These are phyloP conservation scores for Petrocephalus sullivani DNA, from an alignment of 2,797 vertebrate species.

Conservation along the genomic window DNA sequence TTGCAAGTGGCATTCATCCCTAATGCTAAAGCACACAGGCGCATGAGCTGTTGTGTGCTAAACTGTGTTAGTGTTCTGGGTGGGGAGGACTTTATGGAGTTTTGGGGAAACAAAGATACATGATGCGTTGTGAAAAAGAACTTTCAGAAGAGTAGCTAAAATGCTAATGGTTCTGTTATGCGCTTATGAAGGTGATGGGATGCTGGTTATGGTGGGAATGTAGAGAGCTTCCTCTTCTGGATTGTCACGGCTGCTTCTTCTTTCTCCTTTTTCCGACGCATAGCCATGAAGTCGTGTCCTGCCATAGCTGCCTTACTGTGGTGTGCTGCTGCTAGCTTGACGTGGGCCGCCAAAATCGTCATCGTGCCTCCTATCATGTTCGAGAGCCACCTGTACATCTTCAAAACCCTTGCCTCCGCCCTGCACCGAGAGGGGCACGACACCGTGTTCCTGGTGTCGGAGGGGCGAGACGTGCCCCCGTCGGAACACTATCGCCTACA, in stretches of 20 bases:
- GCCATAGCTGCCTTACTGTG: constrained; percentile 67
- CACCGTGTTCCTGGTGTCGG: constrained; percentile 86
- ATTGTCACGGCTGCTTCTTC: neutral
- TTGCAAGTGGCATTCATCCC: neutral
- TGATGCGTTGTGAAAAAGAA: neutral
- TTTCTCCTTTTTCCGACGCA: constrained; percentile 32
- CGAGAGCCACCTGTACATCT: constrained; percentile 98
- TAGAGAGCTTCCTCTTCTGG: neutral
- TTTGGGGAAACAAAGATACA: neutral
- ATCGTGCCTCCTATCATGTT: constrained; percentile 98
- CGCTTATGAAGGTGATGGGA: neutral
- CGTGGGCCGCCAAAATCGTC: constrained; percentile 85
- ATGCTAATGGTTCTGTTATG: neutral
- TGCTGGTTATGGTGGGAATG: neutral
- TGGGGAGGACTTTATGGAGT: neutral
- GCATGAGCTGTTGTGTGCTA: neutral
- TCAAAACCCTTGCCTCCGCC: constrained; percentile 88
- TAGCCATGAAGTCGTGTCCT: constrained; percentile 84
- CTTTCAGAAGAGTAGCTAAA: neutral
- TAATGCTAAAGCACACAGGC: neutral
- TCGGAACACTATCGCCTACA: constrained; percentile 84
- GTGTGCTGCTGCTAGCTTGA: constrained; percentile 63
- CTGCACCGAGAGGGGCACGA: constrained; percentile 85
- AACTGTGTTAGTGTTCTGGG: neutral
- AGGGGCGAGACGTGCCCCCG: constrained; percentile 82